Percentiles rank a stretch among this genome's conserved stretches.
Evolutionary conservation across 2,888 invertebrate species (phyloP).

Genomic region (Neoaliturus tenellus): DNA sequence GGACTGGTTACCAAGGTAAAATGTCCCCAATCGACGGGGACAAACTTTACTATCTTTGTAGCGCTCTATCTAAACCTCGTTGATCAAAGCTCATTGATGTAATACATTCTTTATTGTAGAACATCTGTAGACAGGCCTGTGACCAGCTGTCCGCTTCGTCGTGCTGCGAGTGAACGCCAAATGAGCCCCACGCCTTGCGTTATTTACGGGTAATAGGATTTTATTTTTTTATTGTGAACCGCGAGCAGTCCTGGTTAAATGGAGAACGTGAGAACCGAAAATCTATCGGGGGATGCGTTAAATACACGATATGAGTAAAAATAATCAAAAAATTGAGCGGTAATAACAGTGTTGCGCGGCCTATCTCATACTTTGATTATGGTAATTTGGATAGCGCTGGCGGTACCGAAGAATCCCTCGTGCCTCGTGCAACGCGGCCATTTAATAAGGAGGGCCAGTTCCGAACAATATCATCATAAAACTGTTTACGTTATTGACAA

Average conservation of each 20-base stretch:
- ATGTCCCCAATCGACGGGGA: no score
- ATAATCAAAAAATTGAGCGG: constrained; percentile 46
- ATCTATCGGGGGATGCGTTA: constrained; percentile 47
- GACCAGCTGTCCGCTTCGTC: background rate
- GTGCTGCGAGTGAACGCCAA: background rate
- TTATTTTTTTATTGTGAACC: constrained; percentile 14
- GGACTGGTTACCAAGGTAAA: no score
- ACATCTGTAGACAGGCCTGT: no score
- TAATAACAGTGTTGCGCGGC: constrained; percentile 39
- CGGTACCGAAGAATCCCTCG: constrained; percentile 10
- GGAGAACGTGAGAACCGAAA: constrained; percentile 44
- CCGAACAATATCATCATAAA: constrained; percentile 50
- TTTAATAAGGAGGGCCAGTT: constrained; percentile 52
- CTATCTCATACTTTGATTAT: constrained; percentile 52
- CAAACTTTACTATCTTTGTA: no score
- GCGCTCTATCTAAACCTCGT: no score
- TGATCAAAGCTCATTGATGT: no score
- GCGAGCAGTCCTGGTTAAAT: constrained; percentile 37
- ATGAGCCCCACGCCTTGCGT: background rate
- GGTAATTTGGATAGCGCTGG: constrained; percentile 34
- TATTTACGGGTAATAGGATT: constrained; percentile 24
- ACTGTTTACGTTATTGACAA: constrained; percentile 53
- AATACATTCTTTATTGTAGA: no score
- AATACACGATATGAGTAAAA: constrained; percentile 53
- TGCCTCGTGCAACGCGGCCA: constrained; percentile 45